These are phyloP conservation scores for Scaptomyza graminum DNA, from an alignment of 1,140 invertebrate genomes.

Conservation along the genomic window DNA sequence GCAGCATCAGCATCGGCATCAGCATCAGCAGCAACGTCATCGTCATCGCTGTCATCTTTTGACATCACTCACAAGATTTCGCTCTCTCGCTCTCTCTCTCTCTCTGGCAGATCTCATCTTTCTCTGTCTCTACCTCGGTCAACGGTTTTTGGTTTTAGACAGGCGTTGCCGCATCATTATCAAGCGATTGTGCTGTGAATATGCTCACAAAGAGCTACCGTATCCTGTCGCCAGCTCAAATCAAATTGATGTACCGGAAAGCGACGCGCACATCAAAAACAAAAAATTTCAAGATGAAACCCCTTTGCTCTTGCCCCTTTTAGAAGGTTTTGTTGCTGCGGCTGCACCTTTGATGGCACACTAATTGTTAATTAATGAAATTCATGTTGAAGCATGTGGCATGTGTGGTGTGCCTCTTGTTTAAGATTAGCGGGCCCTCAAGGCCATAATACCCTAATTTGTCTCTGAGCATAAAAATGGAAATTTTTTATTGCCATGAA, in stretches of 20 bases:
- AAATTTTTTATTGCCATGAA: conserved; percentile 16
- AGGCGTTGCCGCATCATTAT: conserved; percentile 76
- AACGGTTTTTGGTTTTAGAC: conserved; percentile 41
- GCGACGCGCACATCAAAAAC: conserved; percentile 34
- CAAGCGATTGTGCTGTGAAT: conserved; percentile 49
- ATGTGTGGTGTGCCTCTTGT: conserved; percentile 41
- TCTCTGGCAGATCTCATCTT: too few relatives aligned
- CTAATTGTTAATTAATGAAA: conserved; percentile 81
- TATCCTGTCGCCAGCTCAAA: conserved; percentile 54
- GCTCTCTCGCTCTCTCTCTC: conserved; percentile 3
- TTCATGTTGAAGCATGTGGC: conserved; percentile 55
- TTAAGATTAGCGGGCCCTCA: conserved; percentile 33
- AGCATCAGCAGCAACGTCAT: conserved; percentile 44
- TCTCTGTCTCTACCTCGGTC: conserved; percentile 33
- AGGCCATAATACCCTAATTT: conserved; percentile 9
- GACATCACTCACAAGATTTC: conserved; percentile 63
- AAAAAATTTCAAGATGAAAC: neutral
- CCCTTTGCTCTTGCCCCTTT: neutral
- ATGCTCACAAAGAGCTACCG: conserved; percentile 48
- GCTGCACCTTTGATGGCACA: conserved; percentile 63
- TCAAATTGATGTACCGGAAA: conserved; percentile 56
- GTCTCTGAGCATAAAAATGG: conserved; percentile 10
- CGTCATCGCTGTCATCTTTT: conserved; percentile 72
- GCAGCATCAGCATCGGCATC: conserved; percentile 42
- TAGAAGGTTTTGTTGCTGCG: conserved; percentile 7